Evolutionary conservation across 2,797 vertebrate genomes (phyloP), one percentile per base, ranked within the genome.

Genomic region (Ptychadena robeensis): DNA sequence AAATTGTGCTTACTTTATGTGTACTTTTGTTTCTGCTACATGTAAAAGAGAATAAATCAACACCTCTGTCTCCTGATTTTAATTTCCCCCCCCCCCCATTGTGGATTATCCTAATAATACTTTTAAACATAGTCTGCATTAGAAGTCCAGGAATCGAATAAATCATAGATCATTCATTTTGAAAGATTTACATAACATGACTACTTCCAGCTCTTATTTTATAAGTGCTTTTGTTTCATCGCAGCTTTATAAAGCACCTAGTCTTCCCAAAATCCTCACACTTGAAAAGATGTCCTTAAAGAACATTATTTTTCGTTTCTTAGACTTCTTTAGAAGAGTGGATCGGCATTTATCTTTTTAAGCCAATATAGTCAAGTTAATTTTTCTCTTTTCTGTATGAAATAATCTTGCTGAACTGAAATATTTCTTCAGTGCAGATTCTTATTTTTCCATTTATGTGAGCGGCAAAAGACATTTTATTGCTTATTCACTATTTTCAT

Each of bases 171-270:
- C 67, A 9, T 86, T 90, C 86, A 72, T 86, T 85, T 86, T 86
- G 71, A 86, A 87, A 73, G 78, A 69, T 59, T 9, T 27, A 74
- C 32, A 57, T 73, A 12, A 73, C 79, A 53, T 38, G n/a, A 28
- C 27, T 53, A 44, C 68, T 77, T 87, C 87, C 82, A 31, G 81
- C 92, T 92, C 88, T 91, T 91, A 61, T 61, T 61, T 61, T 28
- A 90, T 90, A 86, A 90, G 86, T 75, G 88, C 84, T 67, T n/a
- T 0, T 90, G 83, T 89, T 88, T 91, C 90, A 91, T 90, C 88
- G 86, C 88, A 88, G 89, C 90, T 89, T 83, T 68, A 90, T 89
- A 86, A 91, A 93, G 93, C 91, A 89, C 85, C 86, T 53, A 84
- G 87, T 90, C 89, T 90, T 90, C 91, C 87, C 75, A 64, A 83